Conservation (phyloP, 2,888 invertebrate genomes). For the Stenotaenia linearis region DNA sequence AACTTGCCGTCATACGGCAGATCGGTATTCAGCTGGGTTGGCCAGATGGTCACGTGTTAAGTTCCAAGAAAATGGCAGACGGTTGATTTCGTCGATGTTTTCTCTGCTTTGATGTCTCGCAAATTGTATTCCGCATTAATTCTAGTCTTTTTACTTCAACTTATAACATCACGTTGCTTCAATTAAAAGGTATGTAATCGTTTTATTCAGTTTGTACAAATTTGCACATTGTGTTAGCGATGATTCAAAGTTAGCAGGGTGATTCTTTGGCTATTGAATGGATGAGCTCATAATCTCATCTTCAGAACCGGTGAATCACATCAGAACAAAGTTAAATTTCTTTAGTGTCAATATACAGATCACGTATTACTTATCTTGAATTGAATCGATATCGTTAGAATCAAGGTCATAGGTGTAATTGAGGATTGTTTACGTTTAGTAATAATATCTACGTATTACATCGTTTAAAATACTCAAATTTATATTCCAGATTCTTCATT, state of each 20-base stretch:
- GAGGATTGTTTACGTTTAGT: neutral
- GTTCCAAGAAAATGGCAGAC: slow-evolving; percentile 15
- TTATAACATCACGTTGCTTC: neutral
- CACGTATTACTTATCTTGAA: neutral
- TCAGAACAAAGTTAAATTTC: neutral
- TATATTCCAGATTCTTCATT: neutral
- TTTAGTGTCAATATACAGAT: too few species aligned
- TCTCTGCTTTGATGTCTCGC: neutral
- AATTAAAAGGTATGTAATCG: neutral
- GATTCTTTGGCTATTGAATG: neutral
- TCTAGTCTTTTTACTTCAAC: neutral
- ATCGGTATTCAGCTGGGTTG: neutral
- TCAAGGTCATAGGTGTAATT: too few species aligned
- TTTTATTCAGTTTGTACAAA: too few species aligned
- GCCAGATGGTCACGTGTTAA: neutral
- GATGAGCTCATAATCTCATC: neutral
- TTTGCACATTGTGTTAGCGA: too few species aligned
- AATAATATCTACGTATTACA: neutral
- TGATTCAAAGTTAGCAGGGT: too few species aligned
- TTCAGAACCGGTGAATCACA: neutral
- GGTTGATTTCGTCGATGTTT: neutral
- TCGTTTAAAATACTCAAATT: neutral
- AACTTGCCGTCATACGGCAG: neutral
- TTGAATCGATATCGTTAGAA: too few species aligned
- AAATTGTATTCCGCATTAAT: neutral